phyloP scores from a whole-genome alignment of 53 echinoderm and acorn worm species.

The Henricia sp. region DNA sequence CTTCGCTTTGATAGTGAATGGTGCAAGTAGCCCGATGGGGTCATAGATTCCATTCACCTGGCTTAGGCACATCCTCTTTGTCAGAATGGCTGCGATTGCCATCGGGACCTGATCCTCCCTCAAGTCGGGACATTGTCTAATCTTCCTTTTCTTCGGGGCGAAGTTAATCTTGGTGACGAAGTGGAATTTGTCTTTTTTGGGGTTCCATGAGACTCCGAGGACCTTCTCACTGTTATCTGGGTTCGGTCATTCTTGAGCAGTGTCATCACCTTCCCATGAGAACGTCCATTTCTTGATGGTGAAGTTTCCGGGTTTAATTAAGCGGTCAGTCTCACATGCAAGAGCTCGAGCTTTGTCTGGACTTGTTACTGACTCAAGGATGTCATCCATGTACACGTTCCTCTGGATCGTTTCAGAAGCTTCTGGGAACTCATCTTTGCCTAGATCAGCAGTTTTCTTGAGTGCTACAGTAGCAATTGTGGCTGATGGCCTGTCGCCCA shows the following conservation, averaged over 20 bases:
- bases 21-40: constrained; percentile 37
- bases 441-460: constrained; percentile 52
- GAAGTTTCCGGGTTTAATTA: too few relatives aligned
- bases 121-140: neutral
- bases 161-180: too few relatives aligned
- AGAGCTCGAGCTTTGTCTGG: neutral
- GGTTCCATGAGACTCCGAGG: constrained; percentile 44
- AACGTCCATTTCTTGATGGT: neutral
- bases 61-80: constrained; percentile 48
- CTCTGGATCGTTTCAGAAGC: constrained; percentile 46
- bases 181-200: constrained; percentile 19
- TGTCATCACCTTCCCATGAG: neutral
- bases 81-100: constrained; percentile 36
- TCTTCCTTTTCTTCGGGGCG: too few relatives aligned
- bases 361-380: constrained; percentile 29
- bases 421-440: neutral
- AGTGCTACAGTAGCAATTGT: constrained; percentile 60
- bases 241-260: neutral
- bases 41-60: constrained; percentile 50
- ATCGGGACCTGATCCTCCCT: neutral
- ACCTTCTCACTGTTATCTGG: constrained; percentile 20
- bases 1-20: constrained; percentile 36
- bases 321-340: too few relatives aligned
- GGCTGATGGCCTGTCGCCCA: constrained; percentile 61
- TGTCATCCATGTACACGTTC: constrained; percentile 63